A percentile compares a stretch with the other conserved stretches of the same genome.
These are phyloP conservation scores for Aradophagus sp. DNA, from an alignment of 1,140 invertebrate species.

Conservation along the genomic window DNA sequence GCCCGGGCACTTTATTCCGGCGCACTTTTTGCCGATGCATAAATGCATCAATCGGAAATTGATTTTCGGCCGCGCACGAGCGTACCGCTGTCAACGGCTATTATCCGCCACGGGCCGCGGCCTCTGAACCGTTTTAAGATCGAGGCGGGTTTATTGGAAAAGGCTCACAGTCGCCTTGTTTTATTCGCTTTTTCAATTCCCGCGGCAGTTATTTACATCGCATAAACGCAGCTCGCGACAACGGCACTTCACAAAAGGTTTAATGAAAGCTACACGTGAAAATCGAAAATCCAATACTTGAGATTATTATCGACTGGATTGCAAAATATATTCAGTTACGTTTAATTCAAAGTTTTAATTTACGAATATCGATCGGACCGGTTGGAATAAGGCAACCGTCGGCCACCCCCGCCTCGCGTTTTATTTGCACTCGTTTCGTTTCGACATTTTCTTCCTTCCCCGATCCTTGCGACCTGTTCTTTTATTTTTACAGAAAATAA, in stretches of 20 bases:
- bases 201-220: conserved; percentile 25
- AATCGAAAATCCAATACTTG: conserved; percentile 41
- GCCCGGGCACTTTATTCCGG: too few species aligned
- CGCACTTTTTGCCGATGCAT: too few species aligned
- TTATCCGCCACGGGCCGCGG: too few species aligned
- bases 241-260: conserved; percentile 36
- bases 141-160: conserved; percentile 19
- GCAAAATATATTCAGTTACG: conserved; percentile 44
- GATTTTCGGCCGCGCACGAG: too few species aligned
- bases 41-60: too few species aligned
- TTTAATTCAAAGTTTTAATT: conserved; percentile 55
- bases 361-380: conserved; percentile 41
- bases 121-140: too few species aligned
- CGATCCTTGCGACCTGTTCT: conserved; percentile 5
- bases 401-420: conserved; percentile 30
- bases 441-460: conserved; percentile 15
- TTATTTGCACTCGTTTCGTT: conserved; percentile 36
- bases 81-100: too few species aligned
- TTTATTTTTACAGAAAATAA: conserved; percentile 35
- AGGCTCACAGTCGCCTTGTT: too few species aligned
- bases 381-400: conserved; percentile 35
- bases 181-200: conserved; percentile 38
- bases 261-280: conserved; percentile 34
- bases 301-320: conserved; percentile 51
- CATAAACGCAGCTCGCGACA: conserved; percentile 14